phyloP scores from a whole-genome alignment of 2,113 vertebrate species.

The Cebus imitator region DNA sequence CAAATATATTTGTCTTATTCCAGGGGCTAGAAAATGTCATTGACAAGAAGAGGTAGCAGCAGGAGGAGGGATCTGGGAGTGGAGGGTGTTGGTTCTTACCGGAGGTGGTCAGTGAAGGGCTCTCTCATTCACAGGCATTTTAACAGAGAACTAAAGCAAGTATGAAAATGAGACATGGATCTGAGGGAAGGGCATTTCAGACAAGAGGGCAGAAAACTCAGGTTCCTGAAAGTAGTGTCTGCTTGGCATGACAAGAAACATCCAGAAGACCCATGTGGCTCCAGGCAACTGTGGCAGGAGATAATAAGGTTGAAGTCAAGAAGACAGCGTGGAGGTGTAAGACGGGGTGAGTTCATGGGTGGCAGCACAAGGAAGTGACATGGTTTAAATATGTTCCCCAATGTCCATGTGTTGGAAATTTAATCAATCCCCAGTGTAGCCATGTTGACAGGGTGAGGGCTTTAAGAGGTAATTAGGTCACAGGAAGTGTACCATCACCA shows the following conservation, averaged over 20 bases:
- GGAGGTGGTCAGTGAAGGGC: neutral
- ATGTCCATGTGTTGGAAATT: neutral
- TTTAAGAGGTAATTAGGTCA: neutral
- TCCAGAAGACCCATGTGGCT: no score
- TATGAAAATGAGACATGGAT: neutral
- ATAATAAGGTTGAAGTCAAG: neutral
- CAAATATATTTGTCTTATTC: neutral
- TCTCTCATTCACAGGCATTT: neutral
- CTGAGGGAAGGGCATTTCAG: neutral
- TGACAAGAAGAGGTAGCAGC: neutral
- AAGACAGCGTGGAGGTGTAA: neutral
- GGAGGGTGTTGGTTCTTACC: accelerated
- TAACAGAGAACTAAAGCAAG: neutral
- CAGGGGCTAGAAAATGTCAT: neutral
- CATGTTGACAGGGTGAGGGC: neutral
- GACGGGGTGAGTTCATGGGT: neutral
- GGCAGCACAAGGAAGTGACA: neutral
- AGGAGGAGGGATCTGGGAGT: neutral
- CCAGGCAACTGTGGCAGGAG: neutral
- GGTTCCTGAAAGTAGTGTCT: neutral
- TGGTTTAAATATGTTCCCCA: neutral
- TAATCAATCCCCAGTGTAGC: neutral
- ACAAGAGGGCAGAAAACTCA: neutral
- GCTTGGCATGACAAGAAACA: neutral
- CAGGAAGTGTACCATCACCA: neutral